Conservation (phyloP, 2,888 invertebrate species). For the Tipula confusa region DNA sequence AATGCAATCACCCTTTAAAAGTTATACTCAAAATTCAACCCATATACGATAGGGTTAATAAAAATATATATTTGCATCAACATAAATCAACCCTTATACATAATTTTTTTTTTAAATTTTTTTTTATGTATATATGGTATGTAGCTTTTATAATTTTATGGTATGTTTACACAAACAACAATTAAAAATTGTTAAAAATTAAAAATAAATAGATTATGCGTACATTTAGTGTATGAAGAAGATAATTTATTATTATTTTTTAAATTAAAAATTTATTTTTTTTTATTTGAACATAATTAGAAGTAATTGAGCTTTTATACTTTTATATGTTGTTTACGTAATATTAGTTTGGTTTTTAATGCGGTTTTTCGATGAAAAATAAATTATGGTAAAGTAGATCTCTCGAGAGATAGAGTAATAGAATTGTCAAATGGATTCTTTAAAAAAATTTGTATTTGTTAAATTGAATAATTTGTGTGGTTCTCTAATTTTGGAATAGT, state of each 20-base stretch:
- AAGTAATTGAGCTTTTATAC: not conserved
- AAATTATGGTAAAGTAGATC: too few species aligned
- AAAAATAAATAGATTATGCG: not conserved
- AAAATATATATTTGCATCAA: not conserved
- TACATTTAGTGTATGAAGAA: not conserved
- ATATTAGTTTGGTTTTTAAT: not conserved
- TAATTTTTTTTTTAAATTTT: too few species aligned
- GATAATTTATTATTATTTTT: not conserved
- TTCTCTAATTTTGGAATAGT: too few species aligned
- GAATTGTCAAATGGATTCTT: too few species aligned
- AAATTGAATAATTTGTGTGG: too few species aligned
- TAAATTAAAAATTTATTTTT: constrained; percentile 4
- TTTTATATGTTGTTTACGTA: too few species aligned
- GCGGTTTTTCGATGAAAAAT: not conserved
- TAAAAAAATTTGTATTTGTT: too few species aligned
- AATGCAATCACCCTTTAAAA: too few species aligned
- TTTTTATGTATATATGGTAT: not conserved
- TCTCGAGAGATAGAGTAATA: too few species aligned
- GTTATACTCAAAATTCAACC: not conserved
- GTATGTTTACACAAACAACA: constrained; percentile 5
- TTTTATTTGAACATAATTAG: not conserved
- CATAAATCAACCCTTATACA: constrained; percentile 13
- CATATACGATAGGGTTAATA: not conserved
- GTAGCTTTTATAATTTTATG: not conserved
- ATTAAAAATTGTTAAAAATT: not conserved